phyloP scores from a whole-genome alignment of 2,797 vertebrate species.

The Pantherophis vulpinus region DNA sequence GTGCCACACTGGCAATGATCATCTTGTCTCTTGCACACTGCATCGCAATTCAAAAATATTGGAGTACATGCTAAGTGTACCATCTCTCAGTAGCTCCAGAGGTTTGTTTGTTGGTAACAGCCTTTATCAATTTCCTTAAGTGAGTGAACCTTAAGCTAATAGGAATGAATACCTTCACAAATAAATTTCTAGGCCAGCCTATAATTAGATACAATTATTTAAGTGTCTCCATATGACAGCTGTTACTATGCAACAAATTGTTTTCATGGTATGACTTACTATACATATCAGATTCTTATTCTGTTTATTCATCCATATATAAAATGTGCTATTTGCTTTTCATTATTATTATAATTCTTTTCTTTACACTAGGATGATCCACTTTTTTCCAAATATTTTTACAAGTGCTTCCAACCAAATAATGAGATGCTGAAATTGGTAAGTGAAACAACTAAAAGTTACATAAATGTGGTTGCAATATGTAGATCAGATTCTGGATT shows the following conservation, averaged over 20 bases:
- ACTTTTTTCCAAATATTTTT: neutral
- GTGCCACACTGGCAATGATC: neutral
- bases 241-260: neutral
- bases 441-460: neutral
- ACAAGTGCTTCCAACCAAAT: neutral
- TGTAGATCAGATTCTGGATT: conserved; percentile 1
- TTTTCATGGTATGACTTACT: neutral
- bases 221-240: neutral
- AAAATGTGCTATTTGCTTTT: neutral
- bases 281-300: neutral
- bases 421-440: neutral
- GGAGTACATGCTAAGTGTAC: neutral
- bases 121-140: neutral
- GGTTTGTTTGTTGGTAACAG: neutral
- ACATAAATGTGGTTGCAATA: neutral
- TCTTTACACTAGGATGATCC: neutral
- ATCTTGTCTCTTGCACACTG: neutral
- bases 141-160: neutral
- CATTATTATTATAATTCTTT: neutral
- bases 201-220: neutral
- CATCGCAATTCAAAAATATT: neutral
- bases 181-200: neutral
- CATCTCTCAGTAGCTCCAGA: neutral
- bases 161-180: neutral
- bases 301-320: neutral